These are phyloP conservation scores for Epinotia demarniana DNA, from an alignment of 2,888 invertebrate genomes.

Conservation along the genomic window DNA sequence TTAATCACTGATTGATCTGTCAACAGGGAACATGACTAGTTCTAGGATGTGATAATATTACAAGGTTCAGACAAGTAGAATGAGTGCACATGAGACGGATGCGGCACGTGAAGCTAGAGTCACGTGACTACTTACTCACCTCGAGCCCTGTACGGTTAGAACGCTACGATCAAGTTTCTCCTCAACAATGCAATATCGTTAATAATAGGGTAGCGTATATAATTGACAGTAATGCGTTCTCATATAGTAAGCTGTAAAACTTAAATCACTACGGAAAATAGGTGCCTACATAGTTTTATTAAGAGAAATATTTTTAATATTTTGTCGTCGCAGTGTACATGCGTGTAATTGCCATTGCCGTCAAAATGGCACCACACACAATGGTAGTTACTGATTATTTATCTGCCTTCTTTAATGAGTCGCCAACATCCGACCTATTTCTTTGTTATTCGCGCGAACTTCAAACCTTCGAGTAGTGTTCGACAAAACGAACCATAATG, in stretches of 20 bases:
- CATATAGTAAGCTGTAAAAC: not conserved
- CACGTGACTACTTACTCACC: not conserved
- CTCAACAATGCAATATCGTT: not conserved
- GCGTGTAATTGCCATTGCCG: too few relatives aligned
- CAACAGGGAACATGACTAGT: not conserved
- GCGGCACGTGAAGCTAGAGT: not conserved
- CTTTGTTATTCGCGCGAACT: too few relatives aligned
- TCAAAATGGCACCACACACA: too few relatives aligned
- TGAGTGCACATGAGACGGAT: not conserved
- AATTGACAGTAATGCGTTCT: not conserved
- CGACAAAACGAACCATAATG: too few relatives aligned
- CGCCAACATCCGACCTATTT: too few relatives aligned
- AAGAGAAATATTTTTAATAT: not conserved
- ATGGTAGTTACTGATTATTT: too few relatives aligned
- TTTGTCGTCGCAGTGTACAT: not conserved
- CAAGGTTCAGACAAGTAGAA: not conserved
- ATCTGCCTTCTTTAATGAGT: too few relatives aligned
- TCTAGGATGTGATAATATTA: not conserved
- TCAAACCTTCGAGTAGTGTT: too few relatives aligned
- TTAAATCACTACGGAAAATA: not conserved
- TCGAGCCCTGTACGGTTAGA: slow-evolving; percentile 13
- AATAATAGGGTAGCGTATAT: not conserved
- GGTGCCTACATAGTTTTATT: not conserved
- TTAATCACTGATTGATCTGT: not conserved
- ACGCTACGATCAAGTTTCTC: slow-evolving; percentile 14